Conservation (phyloP, 2,113 vertebrate genomes). For the Pachyramphus minor region DNA sequence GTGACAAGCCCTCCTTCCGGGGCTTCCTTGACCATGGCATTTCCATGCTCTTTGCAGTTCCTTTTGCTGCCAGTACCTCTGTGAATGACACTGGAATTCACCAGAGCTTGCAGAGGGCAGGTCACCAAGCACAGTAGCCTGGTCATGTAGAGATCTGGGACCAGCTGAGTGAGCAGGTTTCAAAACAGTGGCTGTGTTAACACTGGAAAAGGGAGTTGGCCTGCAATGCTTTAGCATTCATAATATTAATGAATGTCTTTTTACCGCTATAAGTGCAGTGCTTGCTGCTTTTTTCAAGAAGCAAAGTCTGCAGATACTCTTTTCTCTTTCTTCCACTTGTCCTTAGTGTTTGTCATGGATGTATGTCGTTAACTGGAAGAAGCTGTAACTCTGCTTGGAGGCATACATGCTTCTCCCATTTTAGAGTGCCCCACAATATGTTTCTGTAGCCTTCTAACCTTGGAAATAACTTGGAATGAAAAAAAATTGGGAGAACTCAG, state of each 20-base stretch:
- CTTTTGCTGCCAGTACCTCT: neutral
- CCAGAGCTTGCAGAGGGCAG: neutral
- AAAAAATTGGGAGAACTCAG: neutral
- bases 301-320: neutral
- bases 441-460: neutral
- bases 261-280: neutral
- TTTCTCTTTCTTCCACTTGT: neutral
- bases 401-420: neutral
- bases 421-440: neutral
- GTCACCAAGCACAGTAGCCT: neutral
- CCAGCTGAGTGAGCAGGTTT: neutral
- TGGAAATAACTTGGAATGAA: neutral
- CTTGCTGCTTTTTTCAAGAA: neutral
- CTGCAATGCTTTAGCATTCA: neutral
- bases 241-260: neutral
- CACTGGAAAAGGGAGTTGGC: neutral
- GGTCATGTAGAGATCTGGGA: neutral
- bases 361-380: neutral
- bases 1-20: neutral
- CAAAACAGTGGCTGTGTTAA: neutral
- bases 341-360: neutral
- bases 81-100: neutral
- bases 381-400: neutral
- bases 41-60: neutral
- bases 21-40: neutral